Conservation (phyloP, 2,113 vertebrate species). For the Spilogale gracilis region DNA sequence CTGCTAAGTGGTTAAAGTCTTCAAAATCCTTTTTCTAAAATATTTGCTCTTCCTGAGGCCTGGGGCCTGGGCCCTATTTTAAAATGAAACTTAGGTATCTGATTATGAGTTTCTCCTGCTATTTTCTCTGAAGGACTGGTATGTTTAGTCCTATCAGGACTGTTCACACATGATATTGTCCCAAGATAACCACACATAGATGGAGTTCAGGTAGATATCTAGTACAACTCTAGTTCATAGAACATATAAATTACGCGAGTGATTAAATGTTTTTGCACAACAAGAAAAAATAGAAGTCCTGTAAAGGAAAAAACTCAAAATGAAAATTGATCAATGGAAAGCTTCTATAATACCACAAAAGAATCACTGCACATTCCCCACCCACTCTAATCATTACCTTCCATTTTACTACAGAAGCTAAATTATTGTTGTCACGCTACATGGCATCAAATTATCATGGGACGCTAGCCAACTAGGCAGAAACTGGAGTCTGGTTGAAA, state of each 20-base stretch:
- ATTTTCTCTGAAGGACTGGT: constrained; percentile 27
- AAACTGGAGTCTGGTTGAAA: constrained; percentile 42
- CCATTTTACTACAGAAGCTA: constrained; percentile 58
- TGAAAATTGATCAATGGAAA: constrained; percentile 1
- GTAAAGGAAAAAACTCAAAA: background rate
- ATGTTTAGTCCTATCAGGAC: background rate
- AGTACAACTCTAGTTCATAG: background rate
- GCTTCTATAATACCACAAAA: background rate
- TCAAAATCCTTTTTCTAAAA: background rate
- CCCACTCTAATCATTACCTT: constrained; percentile 30
- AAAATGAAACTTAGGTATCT: background rate
- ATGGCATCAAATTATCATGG: constrained; percentile 66
- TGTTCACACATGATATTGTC: background rate
- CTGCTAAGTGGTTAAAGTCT: background rate
- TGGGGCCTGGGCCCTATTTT: background rate
- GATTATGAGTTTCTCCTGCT: background rate
- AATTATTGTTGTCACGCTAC: constrained; percentile 58
- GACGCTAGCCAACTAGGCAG: constrained; percentile 39
- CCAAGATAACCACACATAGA: background rate
- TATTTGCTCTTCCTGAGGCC: background rate
- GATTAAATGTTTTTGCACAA: background rate
- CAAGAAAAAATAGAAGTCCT: background rate
- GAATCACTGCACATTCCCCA: background rate
- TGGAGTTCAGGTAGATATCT: background rate
- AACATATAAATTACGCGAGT: background rate